Evolutionary conservation across 2,888 invertebrate species (phyloP).

Genomic region (Tipula unca): DNA sequence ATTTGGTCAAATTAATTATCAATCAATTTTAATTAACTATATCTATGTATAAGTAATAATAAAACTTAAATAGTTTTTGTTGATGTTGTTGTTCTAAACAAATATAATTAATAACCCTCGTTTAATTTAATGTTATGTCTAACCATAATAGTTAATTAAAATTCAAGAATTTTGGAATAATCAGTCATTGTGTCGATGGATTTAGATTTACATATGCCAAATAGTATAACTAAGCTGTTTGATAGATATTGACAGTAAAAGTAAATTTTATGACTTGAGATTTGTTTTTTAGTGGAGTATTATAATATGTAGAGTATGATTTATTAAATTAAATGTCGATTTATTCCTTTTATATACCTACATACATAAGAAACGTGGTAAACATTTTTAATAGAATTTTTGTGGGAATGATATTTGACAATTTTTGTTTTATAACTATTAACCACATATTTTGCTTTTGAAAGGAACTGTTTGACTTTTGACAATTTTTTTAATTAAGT

Average conservation of each 20-base stretch:
- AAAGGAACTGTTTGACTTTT: too few species aligned
- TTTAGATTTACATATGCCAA: not conserved
- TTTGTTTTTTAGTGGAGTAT: not conserved
- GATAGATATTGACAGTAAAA: not conserved
- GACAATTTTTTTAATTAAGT: too few species aligned
- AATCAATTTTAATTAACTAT: conserved; percentile 8
- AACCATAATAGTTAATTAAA: not conserved
- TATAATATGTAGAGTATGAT: too few species aligned
- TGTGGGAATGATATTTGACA: too few species aligned
- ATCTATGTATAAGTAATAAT: not conserved
- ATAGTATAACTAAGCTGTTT: not conserved
- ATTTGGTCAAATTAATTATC: not conserved
- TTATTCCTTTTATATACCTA: too few species aligned
- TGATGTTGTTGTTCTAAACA: not conserved
- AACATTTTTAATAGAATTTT: too few species aligned
- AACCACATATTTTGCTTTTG: too few species aligned
- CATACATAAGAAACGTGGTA: too few species aligned
- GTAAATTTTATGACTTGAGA: not conserved
- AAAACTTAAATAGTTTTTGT: not conserved
- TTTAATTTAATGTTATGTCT: not conserved
- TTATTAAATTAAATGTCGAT: too few species aligned
- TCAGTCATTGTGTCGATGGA: not conserved
- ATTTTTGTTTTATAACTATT: too few species aligned
- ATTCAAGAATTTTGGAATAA: not conserved
- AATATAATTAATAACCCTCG: not conserved